Percentiles rank a stretch among this genome's conserved stretches.
Evolutionary conservation across 2,888 invertebrate species (phyloP).

Genomic region (Alitta virens): DNA sequence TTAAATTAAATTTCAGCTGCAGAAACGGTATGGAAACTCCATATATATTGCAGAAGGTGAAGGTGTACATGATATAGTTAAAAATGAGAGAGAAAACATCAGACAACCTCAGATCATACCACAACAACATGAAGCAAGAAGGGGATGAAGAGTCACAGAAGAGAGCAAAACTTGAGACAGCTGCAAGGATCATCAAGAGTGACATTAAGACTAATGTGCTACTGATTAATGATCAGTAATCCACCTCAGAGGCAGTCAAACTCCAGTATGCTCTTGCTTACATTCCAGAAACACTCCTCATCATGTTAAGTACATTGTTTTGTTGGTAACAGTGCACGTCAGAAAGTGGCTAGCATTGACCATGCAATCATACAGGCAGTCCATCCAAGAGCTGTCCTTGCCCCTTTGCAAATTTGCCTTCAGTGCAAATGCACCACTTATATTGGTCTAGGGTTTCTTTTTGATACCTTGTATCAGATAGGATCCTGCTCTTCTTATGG

Average conservation of each 20-base stretch:
- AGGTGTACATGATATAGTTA: constrained; percentile 28
- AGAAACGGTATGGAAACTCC: constrained; percentile 28
- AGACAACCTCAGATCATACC: constrained; percentile 23
- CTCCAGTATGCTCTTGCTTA: neutral
- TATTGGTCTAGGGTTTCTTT: constrained; percentile 31
- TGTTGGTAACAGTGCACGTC: constrained; percentile 2
- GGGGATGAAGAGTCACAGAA: constrained; percentile 15
- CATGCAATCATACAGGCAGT: constrained; percentile 31
- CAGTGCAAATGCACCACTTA: constrained; percentile 32
- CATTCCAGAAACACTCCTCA: neutral
- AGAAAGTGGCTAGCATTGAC: constrained; percentile 28
- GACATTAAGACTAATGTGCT: constrained; percentile 29
- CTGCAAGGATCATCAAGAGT: constrained; percentile 31
- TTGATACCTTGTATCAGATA: constrained; percentile 31
- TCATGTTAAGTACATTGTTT: constrained; percentile 15
- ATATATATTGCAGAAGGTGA: constrained; percentile 28
- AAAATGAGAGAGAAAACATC: constrained; percentile 24
- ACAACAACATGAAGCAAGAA: constrained; percentile 14
- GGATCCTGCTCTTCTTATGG: constrained; percentile 30
- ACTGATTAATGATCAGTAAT: neutral
- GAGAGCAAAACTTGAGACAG: constrained; percentile 25
- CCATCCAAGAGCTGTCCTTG: constrained; percentile 26
- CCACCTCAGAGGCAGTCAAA: neutral
- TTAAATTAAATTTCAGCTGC: constrained; percentile 27
- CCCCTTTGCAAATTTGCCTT: constrained; percentile 31